Conservation (phyloP, 2,888 invertebrate species). For the Drosophila pseudotalamancana region DNA sequence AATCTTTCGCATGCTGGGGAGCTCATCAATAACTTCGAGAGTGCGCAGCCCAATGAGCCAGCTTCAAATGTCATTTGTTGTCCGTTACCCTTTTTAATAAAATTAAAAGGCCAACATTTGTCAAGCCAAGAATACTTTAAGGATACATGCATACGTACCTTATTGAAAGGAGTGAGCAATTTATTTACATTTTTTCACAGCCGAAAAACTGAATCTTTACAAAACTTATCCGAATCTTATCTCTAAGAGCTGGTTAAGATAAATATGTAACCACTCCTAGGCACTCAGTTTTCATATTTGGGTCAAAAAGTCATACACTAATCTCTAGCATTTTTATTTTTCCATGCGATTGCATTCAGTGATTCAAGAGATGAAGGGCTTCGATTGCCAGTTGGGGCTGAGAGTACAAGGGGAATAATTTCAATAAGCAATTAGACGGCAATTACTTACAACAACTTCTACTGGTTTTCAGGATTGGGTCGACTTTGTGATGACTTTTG, state of each 20-base stretch:
- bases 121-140: constrained; percentile 20
- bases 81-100: constrained; percentile 53
- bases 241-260: neutral
- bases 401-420: constrained; percentile 48
- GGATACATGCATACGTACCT: constrained; percentile 6
- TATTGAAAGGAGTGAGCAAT: constrained; percentile 14
- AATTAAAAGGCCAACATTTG: constrained; percentile 57
- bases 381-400: constrained; percentile 32
- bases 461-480: constrained; percentile 32
- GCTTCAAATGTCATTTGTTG: constrained; percentile 27
- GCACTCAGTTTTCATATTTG: constrained; percentile 6
- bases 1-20: constrained; percentile 39
- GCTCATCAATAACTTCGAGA: constrained; percentile 52
- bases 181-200: constrained; percentile 26
- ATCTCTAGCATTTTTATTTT: constrained; percentile 30
- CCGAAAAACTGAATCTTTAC: neutral
- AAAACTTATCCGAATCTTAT: neutral
- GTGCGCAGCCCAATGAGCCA: constrained; percentile 17
- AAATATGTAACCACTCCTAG: neutral
- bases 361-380: constrained; percentile 15
- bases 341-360: constrained; percentile 26
- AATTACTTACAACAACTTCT: constrained; percentile 76
- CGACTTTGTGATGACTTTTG: constrained; percentile 49
- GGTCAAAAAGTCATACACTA: constrained; percentile 16
- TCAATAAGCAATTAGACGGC: constrained; percentile 76